Conservation (phyloP, 35 echinoderm and acorn worm species). For the Lytechinus pictus region DNA sequence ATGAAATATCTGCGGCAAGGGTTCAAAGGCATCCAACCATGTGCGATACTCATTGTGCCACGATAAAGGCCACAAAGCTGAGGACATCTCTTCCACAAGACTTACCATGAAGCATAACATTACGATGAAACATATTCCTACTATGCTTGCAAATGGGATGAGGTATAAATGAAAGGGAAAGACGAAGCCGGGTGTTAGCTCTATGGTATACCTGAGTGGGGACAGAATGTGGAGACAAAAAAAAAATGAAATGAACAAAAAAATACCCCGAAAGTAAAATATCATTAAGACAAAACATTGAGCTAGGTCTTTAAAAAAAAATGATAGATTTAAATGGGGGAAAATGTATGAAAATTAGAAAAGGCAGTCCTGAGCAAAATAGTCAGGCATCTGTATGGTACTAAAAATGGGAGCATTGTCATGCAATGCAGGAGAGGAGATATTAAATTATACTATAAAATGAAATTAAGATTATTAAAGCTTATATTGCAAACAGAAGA, state of each 20-base stretch:
- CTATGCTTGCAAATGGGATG: slow-evolving; percentile 70
- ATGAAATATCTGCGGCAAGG: background rate
- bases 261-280: background rate
- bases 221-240: background rate
- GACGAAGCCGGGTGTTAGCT: slow-evolving; percentile 49
- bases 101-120: slow-evolving; percentile 77
- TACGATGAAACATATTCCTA: slow-evolving; percentile 72
- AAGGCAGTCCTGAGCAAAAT: no score
- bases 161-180: slow-evolving; percentile 72
- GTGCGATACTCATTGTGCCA: background rate
- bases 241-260: background rate
- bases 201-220: slow-evolving; percentile 44
- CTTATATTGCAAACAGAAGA: background rate
- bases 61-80: background rate
- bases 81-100: background rate
- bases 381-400: no score
- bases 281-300: no score
- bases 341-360: no score
- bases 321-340: no score
- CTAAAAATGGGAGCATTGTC: no score
- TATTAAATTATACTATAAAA: background rate
- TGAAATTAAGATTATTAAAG: background rate
- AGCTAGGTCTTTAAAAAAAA: no score
- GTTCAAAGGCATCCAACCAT: background rate
- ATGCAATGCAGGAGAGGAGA: background rate